Evolutionary conservation across 2,797 vertebrate species (phyloP), one percentile per base, ranked within the genome.

Genomic region (Remorina albescens): DNA sequence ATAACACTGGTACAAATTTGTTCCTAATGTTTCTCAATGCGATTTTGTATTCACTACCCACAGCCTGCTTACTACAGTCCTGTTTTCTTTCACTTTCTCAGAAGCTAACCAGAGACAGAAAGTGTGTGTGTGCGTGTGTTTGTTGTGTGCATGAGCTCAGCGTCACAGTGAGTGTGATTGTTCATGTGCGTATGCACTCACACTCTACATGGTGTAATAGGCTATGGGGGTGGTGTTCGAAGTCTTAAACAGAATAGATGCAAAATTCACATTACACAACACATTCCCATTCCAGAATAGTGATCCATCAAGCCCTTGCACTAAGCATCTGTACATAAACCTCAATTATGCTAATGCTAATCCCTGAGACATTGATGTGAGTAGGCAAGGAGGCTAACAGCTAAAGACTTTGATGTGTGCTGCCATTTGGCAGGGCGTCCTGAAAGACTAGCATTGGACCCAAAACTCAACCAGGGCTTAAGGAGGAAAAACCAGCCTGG

Each of bases 281-380:
- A 88, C 71, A 82, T 82, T 89, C 89, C 89, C 87, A 83, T 91
- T 92, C 88, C 85, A 90, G 86, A 88, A 88, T 86, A 81, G 86
- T 82, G 84, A 95, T 93, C 89, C 94, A 94, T 94, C 91, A 90
- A 88, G 81, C 87, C 70, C 80, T 82, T 83, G 86, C 89, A 85
- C 89, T 91, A 89, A 92, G 93, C 88, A 90, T 92, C 90, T 94
- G 92, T 91, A 92, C 91, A 94, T 93, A 93, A 94, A 94, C 91
- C 93, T 93, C 92, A 94, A 93, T 94, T 95, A 95, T 94, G 93
- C 93, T 94, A 95, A 95, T 93, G 85, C 82, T 91, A 90, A 91
- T 91, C 91, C 85, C 86, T 91, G 86, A 89, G 90, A 91, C 92
- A 93, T 89, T 92, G 92, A 89, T 76, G 87, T 85, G 87, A 87